Conservation (phyloP, 1,140 invertebrate species). For the Microplitis demolitor region DNA sequence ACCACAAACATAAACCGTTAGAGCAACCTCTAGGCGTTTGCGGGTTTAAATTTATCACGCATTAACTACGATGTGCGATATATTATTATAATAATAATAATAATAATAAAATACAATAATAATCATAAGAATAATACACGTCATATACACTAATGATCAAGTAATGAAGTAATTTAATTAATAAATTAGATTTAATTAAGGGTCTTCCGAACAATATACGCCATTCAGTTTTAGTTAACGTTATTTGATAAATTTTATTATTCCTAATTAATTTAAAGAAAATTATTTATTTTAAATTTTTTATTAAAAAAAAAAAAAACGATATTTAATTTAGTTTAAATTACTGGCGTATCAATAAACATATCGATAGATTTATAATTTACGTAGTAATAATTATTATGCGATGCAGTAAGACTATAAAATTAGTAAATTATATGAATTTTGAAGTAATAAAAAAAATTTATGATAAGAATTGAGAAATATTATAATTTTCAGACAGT, state of each 20-base stretch:
- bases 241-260: background rate
- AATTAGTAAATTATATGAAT: background rate
- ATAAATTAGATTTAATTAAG: background rate
- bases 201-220: background rate
- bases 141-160: background rate
- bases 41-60: too few species aligned
- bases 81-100: too few species aligned
- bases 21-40: too few species aligned
- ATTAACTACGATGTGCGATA: too few species aligned
- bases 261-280: background rate
- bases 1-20: too few species aligned
- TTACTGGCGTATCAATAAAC: background rate
- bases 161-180: background rate
- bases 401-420: conserved; percentile 4
- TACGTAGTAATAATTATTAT: background rate
- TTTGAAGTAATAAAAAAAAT: too few species aligned
- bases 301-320: background rate
- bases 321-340: background rate
- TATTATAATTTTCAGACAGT: too few species aligned
- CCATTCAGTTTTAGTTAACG: background rate
- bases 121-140: background rate
- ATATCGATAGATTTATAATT: background rate
- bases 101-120: background rate
- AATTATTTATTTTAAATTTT: too few species aligned
- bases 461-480: too few species aligned